These are phyloP conservation scores for Zalophus californianus DNA, from an alignment of 2,797 vertebrate genomes.

Conservation along the genomic window DNA sequence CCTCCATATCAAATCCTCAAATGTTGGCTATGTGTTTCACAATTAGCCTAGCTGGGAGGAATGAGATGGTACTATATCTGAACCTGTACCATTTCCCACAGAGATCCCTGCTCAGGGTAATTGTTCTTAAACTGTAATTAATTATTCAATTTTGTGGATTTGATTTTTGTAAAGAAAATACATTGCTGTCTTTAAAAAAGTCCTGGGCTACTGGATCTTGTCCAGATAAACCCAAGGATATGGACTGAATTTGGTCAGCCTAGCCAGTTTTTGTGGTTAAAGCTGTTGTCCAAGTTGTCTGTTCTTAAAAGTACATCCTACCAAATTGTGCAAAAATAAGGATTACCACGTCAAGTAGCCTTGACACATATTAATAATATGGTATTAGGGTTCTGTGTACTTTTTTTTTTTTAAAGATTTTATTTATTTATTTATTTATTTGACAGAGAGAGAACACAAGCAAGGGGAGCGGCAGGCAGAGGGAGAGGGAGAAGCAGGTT, in stretches of 20 bases:
- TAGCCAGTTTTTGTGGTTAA: neutral
- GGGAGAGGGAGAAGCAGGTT: no score
- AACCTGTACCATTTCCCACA: neutral
- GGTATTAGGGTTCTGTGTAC: neutral
- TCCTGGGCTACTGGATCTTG: neutral
- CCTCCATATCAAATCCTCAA: neutral
- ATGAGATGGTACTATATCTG: neutral
- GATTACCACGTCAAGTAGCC: neutral
- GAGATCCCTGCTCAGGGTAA: neutral
- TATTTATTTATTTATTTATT: no score
- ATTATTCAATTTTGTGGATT: neutral
- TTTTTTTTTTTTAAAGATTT: neutral
- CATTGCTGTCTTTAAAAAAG: neutral
- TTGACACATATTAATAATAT: conserved; percentile 34
- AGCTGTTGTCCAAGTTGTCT: neutral
- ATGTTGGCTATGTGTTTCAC: neutral
- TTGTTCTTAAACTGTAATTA: neutral
- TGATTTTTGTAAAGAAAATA: conserved; percentile 14
- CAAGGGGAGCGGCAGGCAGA: no score
- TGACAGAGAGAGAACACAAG: no score
- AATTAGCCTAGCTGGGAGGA: neutral
- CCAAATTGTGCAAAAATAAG: neutral
- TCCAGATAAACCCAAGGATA: neutral
- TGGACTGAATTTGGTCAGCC: neutral
- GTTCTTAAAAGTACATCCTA: neutral